phyloP scores from a whole-genome alignment of 2,113 vertebrate genomes.

The Siphamia tubifer region DNA sequence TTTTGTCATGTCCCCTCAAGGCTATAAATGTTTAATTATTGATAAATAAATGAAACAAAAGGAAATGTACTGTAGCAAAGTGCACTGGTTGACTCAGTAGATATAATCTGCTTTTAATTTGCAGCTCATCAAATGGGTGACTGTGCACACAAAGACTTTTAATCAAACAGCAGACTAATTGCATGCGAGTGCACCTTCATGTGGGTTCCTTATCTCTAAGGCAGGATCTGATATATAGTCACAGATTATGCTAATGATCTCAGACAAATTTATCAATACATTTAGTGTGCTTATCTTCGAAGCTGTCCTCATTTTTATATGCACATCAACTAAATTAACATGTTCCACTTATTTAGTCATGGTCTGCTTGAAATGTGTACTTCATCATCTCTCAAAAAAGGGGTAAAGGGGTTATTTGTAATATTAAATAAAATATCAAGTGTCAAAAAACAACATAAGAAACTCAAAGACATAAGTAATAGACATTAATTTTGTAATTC shows the following conservation, averaged over 20 bases:
- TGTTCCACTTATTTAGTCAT: not conserved
- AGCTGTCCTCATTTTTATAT: conserved; percentile 15
- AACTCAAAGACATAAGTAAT: too few species aligned
- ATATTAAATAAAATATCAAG: too few species aligned
- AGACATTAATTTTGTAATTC: too few species aligned
- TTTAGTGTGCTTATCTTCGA: conserved; percentile 11
- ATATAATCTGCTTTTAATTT: conserved; percentile 32
- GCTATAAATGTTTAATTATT: not conserved
- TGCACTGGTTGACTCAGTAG: not conserved
- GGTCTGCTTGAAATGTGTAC: not conserved
- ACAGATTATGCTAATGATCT: conserved; percentile 65
- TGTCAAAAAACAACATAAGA: too few species aligned
- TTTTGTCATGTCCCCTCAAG: not conserved
- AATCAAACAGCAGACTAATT: conserved; percentile 67
- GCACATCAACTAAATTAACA: conserved; percentile 1
- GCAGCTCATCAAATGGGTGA: conserved; percentile 35
- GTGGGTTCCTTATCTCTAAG: conserved; percentile 54
- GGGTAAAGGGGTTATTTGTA: too few species aligned
- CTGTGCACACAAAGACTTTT: conserved; percentile 54
- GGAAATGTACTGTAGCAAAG: not conserved
- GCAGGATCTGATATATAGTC: conserved; percentile 43
- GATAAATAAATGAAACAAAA: too few species aligned
- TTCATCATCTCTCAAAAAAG: too few species aligned
- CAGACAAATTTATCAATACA: conserved; percentile 53
- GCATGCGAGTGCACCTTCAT: conserved; percentile 48